Percentiles rank a stretch among this genome's conserved stretches.
Evolutionary conservation across 2,888 invertebrate species (phyloP).

Genomic region (Chymomyza procnemis): DNA sequence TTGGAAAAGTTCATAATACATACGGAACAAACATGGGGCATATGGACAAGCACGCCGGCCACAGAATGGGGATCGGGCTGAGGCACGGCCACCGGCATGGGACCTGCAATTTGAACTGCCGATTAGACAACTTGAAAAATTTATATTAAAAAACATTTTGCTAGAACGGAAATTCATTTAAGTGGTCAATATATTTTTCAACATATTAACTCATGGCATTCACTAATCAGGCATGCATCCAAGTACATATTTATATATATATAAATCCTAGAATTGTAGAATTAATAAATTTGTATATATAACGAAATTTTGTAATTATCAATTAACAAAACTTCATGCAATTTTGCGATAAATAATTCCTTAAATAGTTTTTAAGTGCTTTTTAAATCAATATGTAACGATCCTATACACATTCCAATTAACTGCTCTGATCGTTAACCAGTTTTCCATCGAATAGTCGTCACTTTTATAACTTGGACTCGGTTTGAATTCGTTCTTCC

Average conservation of each 20-base stretch:
- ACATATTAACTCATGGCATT: constrained; percentile 55
- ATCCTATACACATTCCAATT: no score
- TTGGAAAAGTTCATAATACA: constrained; percentile 63
- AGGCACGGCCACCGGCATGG: constrained; percentile 80
- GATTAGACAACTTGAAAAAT: constrained; percentile 42
- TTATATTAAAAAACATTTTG: constrained; percentile 35
- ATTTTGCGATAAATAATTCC: constrained; percentile 3
- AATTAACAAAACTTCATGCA: constrained; percentile 33
- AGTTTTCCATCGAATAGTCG: no score
- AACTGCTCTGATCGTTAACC: no score
- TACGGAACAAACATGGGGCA: constrained; percentile 92
- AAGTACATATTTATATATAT: constrained; percentile 53
- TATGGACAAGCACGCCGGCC: constrained; percentile 92
- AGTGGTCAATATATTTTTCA: constrained; percentile 52
- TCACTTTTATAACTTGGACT: no score
- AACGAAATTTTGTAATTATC: constrained; percentile 31
- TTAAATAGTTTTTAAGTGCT: neutral
- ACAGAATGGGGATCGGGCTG: constrained; percentile 87
- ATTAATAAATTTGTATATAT: constrained; percentile 25
- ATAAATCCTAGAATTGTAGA: constrained; percentile 41
- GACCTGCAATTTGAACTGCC: constrained; percentile 65
- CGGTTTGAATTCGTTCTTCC: no score
- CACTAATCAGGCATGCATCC: constrained; percentile 62
- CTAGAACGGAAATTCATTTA: constrained; percentile 43
- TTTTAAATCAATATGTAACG: no score